These are phyloP conservation scores for Trissolcus brochymenae DNA, from an alignment of 2,888 invertebrate genomes.

Conservation along the genomic window DNA sequence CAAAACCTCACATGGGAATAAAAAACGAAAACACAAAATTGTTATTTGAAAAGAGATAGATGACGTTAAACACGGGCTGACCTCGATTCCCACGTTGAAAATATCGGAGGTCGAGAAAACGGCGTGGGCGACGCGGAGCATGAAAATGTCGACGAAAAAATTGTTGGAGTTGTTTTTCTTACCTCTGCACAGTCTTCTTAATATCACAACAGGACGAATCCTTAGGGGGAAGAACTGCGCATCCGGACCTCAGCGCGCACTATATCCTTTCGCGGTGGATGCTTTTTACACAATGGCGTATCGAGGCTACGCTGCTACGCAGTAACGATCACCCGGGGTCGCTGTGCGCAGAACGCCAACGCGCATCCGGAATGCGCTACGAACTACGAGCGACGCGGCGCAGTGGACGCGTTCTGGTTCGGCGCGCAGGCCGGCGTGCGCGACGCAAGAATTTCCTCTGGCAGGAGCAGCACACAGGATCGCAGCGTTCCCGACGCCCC, in stretches of 20 bases:
- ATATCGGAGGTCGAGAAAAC: neutral
- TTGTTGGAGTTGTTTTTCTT: slow-evolving; percentile 61
- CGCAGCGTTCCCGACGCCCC: slow-evolving; percentile 45
- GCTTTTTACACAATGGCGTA: slow-evolving; percentile 74
- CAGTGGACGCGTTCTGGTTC: slow-evolving; percentile 58
- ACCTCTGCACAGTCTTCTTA: slow-evolving; percentile 75
- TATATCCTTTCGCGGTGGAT: slow-evolving; percentile 70
- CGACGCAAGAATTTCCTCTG: slow-evolving; percentile 38
- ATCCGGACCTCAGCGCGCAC: slow-evolving; percentile 71
- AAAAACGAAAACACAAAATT: neutral
- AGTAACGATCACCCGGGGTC: slow-evolving; percentile 71
- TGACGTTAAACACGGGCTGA: slow-evolving; percentile 18
- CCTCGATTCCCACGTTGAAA: slow-evolving; percentile 39
- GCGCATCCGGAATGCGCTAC: slow-evolving; percentile 48
- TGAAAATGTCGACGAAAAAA: neutral
- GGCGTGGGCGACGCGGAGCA: neutral
- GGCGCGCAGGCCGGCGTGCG: slow-evolving; percentile 64
- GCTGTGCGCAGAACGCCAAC: slow-evolving; percentile 62
- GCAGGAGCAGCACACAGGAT: slow-evolving; percentile 26
- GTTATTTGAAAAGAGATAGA: too few relatives aligned
- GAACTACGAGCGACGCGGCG: slow-evolving; percentile 72
- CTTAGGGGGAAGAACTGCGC: slow-evolving; percentile 72
- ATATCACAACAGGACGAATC: slow-evolving; percentile 75
- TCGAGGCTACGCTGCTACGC: slow-evolving; percentile 64
- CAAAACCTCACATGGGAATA: neutral